Base-by-base conservation (phyloP, 1,140 invertebrate genomes). In the Aphidius ervi region DNA sequence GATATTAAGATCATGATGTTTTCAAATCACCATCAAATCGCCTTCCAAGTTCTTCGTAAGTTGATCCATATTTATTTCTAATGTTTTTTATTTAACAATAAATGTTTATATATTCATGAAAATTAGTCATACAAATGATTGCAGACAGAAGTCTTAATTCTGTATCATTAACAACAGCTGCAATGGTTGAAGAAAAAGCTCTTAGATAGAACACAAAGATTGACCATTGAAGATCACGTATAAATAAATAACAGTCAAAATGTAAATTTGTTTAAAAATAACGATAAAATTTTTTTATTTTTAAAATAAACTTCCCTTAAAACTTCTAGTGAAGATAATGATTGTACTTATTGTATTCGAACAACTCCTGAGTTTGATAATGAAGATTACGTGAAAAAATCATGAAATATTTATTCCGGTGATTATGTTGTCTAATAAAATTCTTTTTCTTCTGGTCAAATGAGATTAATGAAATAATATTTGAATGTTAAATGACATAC, bases 151-250 rank as follows among this genome's bases (percentile, higher is more conserved):
- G 76, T 46, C 65, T 74, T 16, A 76, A 79, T 16, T 71, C 77
- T 7, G 67, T 80, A 23, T 79, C 78, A 5, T 73, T 62, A 82
- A 88, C 90, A 23, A 86, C 90, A 9, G 84, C 89, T 63, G 85
- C 86, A 66, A 93, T 94, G 83, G 91, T 97, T 54, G 93, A 96
- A 71, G 92, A 96, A 75, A 95, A 95, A 75, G 93, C 93, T 6
- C 83, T n/a, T n/a, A n/a, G n/a, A 97, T 81, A 87, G 89, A 65
- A 87, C 87, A 58, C 85, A 89, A 65, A 86, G 89, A 76, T 87
- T 96, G 82, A 89, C 88, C 63, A 87, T 95, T 60, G 91, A 94
- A 79, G 90, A 93, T 62, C 89, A 97, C 74, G 90, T 96, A 16
- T 31, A 31, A 31, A 31, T 31, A 31, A 31, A 31, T 31, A 31